These are phyloP conservation scores for Rhaphigaster nebulosa DNA, from an alignment of 2,888 invertebrate species.

Conservation along the genomic window DNA sequence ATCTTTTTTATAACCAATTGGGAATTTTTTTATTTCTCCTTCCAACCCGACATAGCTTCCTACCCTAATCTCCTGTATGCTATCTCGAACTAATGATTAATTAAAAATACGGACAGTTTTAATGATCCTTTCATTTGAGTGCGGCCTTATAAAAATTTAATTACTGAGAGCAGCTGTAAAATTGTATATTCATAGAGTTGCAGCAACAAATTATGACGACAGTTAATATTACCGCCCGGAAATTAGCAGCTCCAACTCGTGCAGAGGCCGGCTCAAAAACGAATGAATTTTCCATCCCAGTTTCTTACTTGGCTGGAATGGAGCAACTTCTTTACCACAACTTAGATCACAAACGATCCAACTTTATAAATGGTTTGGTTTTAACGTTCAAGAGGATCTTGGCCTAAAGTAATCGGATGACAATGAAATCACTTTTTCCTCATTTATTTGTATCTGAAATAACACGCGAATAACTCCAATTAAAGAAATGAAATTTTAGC, in stretches of 20 bases:
- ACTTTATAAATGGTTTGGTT: slow-evolving; percentile 29
- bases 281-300: slow-evolving; percentile 20
- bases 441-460: too few relatives aligned
- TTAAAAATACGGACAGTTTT: background rate
- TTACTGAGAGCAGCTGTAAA: background rate
- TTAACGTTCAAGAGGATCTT: background rate
- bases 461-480: too few relatives aligned
- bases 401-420: too few relatives aligned
- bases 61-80: too few relatives aligned
- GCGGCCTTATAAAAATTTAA: background rate
- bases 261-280: background rate
- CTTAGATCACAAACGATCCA: slow-evolving; percentile 25
- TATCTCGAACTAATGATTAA: too few relatives aligned
- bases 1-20: too few relatives aligned
- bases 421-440: too few relatives aligned
- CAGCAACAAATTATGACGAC: slow-evolving; percentile 8
- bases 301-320: background rate
- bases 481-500: too few relatives aligned
- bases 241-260: slow-evolving; percentile 1
- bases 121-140: background rate
- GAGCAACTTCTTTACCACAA: slow-evolving; percentile 18
- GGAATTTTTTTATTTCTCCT: too few relatives aligned
- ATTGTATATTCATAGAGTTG: slow-evolving; percentile 22
- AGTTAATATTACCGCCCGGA: slow-evolving; percentile 15
- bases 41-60: too few relatives aligned